Base-by-base conservation (phyloP, 2,888 invertebrate species). In the Mantis religiosa region DNA sequence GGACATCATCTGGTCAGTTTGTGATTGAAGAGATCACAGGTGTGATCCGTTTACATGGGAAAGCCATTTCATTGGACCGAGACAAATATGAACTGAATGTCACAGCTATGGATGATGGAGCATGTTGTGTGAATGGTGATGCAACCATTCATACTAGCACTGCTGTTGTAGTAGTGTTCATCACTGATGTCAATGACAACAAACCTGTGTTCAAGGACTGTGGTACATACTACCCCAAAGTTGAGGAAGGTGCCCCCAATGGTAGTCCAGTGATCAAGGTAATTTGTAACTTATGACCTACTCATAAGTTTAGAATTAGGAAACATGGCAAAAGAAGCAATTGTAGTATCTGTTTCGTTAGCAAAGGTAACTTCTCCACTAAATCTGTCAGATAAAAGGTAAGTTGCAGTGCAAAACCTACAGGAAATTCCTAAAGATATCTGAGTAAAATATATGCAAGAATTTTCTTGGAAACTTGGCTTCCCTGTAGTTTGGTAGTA, bases 51-150 rank as follows among this genome's bases (percentile, higher is more conserved):
- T 94, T 98, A 88, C 98, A 98, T 92, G 97, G 96, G 91, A 97
- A 98, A 92, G 96, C 96, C 8, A 98, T 98, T 91, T 96, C 97
- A 0, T 93, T 98, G 91, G 98, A 98, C 92, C 95, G 97, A 90
- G 98, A 98, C 93, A 98, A 98, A 93, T 99, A 99, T 92, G 98
- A 98, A 92, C 93, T 99, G 89, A 99, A 99, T 93, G 98, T 99
- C 14, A 98, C 99, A 0, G 99, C 99, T 3, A 96, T 98, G 94
- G 99, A 99, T 92, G 99, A 99, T 93, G 99, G 99, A 0, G 97
- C 98, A 1, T 99, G 99, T 93, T 99, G 99, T 93, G 97, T 96
- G 25, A 97, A 98, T 91, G 98, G 98, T 4, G 97, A 97, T 91
- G 95, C 96, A 2, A 97, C 97, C 0, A 97, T 98, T 91, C 98